Evolutionary conservation across 1,140 invertebrate genomes (phyloP), one percentile per base, ranked within the genome.

Genomic region (Copidosoma floridanum): DNA sequence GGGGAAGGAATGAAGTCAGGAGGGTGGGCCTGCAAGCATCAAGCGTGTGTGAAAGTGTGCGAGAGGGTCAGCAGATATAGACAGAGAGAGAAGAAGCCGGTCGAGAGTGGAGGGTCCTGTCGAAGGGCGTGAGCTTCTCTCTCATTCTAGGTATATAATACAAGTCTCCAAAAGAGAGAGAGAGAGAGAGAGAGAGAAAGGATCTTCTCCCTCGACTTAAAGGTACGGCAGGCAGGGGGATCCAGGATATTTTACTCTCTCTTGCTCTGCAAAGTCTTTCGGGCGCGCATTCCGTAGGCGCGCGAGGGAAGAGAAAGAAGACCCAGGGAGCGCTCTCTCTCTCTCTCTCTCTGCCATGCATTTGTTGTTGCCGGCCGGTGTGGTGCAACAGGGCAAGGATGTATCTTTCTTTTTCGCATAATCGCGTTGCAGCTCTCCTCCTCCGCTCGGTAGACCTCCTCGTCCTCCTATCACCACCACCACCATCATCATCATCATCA

Each of bases 251-350:
- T n/a, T n/a, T n/a, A n/a, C n/a, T n/a, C n/a, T n/a, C n/a, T n/a
- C n/a, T n/a, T n/a, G n/a, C n/a, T n/a, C 41, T 16, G 57, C 57
- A 38, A 48, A 53, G 57, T 50, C 51, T 61, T n/a, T n/a, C n/a
- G n/a, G n/a, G n/a, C n/a, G n/a, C n/a, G n/a, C n/a, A n/a, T 61
- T 61, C 52, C 52, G 59, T 44, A 51, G 52, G 52, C 55, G 55
- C 55, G 52, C 59, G 46, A 4, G 29, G 50, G 52, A 41, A 47
- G 53, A 50, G 46, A 56, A 55, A 56, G 52, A 61, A 55, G 52
- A 61, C 38, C 51, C 48, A 46, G 46, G 43, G 51, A 54, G 44
- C 37, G 50, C 27, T 61, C 59, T 35, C 23, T 43, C 40, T 41
- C 40, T 41, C 40, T 10, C 40, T 41, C 18, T 41, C 52, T 27